Percentiles rank a stretch among this genome's conserved stretches.
Evolutionary conservation across 1,140 invertebrate genomes (phyloP).

Genomic region (Thaumatotibia leucotreta): DNA sequence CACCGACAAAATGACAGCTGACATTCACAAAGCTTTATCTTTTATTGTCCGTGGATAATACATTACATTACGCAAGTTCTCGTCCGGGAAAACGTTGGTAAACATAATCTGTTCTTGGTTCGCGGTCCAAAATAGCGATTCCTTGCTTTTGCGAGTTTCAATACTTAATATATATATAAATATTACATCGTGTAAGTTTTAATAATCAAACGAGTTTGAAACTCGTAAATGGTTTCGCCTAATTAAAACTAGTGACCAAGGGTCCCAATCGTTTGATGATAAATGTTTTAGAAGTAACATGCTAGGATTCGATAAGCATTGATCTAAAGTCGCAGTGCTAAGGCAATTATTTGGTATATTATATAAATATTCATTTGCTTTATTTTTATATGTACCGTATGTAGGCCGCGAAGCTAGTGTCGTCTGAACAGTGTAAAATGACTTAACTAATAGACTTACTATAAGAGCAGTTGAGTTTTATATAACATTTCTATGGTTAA

Average conservation of each 20-base stretch:
- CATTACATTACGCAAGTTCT: too few species aligned
- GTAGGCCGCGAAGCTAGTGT: constrained; percentile 11
- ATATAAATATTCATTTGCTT: neutral
- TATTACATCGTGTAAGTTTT: neutral
- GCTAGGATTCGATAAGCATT: neutral
- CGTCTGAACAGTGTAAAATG: constrained; percentile 50
- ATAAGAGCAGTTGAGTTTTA: constrained; percentile 70
- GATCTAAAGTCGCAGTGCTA: neutral
- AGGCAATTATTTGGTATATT: neutral
- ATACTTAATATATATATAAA: neutral
- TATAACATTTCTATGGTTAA: constrained; percentile 71
- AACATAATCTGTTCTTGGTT: too few species aligned
- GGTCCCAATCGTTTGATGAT: neutral
- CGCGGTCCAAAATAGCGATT: too few species aligned
- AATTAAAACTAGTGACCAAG: neutral
- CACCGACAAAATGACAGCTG: too few species aligned
- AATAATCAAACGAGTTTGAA: neutral
- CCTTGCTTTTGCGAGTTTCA: neutral
- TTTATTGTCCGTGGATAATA: too few species aligned
- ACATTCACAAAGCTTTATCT: too few species aligned
- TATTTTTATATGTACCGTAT: constrained; percentile 8
- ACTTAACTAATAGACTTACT: constrained; percentile 54
- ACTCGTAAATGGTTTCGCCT: neutral
- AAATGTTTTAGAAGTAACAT: neutral
- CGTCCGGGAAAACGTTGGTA: too few species aligned